Conservation (phyloP, 2,797 vertebrate species). For the Hyperoplus immaculatus region DNA sequence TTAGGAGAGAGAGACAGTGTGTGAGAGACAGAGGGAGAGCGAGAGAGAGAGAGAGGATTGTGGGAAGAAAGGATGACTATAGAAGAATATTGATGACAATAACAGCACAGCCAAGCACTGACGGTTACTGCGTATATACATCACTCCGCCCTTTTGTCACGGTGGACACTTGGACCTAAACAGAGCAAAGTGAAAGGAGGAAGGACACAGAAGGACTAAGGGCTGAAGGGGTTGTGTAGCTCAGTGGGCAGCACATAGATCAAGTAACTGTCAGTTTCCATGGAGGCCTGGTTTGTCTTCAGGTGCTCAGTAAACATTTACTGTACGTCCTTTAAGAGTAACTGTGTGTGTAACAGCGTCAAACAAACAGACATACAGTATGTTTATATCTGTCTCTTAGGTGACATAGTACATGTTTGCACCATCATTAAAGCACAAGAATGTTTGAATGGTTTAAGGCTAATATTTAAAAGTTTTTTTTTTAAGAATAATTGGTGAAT, state of each 20-base stretch:
- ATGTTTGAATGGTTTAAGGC: not conserved
- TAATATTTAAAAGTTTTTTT: not conserved
- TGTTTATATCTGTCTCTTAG: not conserved
- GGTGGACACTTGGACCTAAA: slow-evolving; percentile 26
- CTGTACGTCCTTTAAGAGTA: not conserved
- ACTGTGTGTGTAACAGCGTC: not conserved
- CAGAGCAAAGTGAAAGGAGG: slow-evolving; percentile 35
- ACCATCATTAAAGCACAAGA: not conserved
- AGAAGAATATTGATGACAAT: slow-evolving; percentile 62
- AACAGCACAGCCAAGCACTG: slow-evolving; percentile 35
- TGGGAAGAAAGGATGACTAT: slow-evolving; percentile 32
- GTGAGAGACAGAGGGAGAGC: slow-evolving; percentile 28
- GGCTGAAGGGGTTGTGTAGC: slow-evolving; percentile 7
- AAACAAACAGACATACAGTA: not conserved
- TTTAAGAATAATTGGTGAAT: not conserved
- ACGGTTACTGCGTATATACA: slow-evolving; percentile 34
- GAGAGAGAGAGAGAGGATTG: not conserved
- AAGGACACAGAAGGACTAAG: not conserved
- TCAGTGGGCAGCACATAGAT: slow-evolving; percentile 8
- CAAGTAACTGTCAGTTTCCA: slow-evolving; percentile 29
- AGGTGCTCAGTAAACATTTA: slow-evolving; percentile 25
- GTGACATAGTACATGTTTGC: not conserved
- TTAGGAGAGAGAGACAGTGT: slow-evolving; percentile 25
- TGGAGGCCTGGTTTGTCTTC: slow-evolving; percentile 6
- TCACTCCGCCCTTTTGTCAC: slow-evolving; percentile 49